Base-by-base conservation (phyloP, 2,888 invertebrate genomes). In the Apotomis turbidana region DNA sequence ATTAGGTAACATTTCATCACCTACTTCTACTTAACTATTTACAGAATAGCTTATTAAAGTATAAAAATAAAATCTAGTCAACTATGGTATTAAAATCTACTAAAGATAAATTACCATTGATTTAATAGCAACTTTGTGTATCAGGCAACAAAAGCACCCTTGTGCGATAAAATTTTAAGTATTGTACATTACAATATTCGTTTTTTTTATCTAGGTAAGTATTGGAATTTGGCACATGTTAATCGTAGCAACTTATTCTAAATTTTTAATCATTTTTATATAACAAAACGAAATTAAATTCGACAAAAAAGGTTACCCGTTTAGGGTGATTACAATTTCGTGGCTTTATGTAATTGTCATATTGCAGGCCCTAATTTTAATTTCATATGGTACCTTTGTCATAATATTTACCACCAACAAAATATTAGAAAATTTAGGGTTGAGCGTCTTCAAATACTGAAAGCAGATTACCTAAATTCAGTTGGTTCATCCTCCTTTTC, bases 1-100 rank as follows among this genome's bases (percentile, higher is more conserved):
- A 74, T 71, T 71, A 74, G 74, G 74, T 74, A 68, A 74, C 68
- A 68, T 12, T 63, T 72, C 13, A 58, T 68, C 58, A 58, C 68
- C 68, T 70, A 63, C 62, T n/a, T 62, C 68, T 68, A 72, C 68
- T 62, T 68, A 72, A 58, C 51, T 72, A 72, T 72, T 72, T 72
- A 72, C 72, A 68, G 0, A 63, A 72, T 72, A 68, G 61, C 62
- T 71, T 71, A 67, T 61, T 71, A 71, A 51, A 68, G 49, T 68
- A 58, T 58, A 68, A 68, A 71, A 68, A 49, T 58, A 59, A 27
- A 57, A 27, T 64, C 62, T 72, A 68, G 36, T 57, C 55, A 68
- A 54, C 68, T 71, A 72, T 54, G 58, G 44, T 51, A 72, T 44
- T 38, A 13, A 49, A 52, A 12, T 59, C 9, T 51, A n/a, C 15